phyloP scores from a whole-genome alignment of 2,113 vertebrate species.

The Pangasianodon hypophthalmus region DNA sequence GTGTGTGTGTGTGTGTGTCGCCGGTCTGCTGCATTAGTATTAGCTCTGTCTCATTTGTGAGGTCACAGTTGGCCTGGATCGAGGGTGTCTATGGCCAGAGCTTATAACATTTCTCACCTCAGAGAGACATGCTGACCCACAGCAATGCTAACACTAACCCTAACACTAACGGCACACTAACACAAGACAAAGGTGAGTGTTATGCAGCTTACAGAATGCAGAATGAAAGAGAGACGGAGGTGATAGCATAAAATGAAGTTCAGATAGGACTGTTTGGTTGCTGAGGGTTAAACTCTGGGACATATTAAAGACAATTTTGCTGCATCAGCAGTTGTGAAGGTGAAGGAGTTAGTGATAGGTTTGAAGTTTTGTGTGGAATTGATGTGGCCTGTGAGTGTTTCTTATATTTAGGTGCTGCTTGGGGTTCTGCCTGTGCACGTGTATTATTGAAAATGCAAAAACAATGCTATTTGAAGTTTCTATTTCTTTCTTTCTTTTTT shows the following conservation, averaged over 20 bases:
- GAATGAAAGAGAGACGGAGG: not conserved
- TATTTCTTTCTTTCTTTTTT: not conserved
- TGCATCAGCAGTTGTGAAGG: not conserved
- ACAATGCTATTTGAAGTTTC: not conserved
- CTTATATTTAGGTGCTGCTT: not conserved
- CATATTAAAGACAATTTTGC: not conserved
- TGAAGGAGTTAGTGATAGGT: not conserved
- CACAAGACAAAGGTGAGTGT: slow-evolving; percentile 76
- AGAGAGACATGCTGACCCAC: slow-evolving; percentile 74
- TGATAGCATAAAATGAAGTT: not conserved
- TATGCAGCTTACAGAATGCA: not conserved
- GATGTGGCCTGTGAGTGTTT: not conserved
- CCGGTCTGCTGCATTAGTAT: slow-evolving; percentile 29
- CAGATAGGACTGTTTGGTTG: not conserved
- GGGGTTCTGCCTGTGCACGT: not conserved
- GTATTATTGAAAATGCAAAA: not conserved
- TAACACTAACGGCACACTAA: slow-evolving; percentile 63
- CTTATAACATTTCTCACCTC: slow-evolving; percentile 51
- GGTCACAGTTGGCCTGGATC: slow-evolving; percentile 63
- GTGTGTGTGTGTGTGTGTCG: not conserved
- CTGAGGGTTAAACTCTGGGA: no score
- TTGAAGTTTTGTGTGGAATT: not conserved
- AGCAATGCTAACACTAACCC: slow-evolving; percentile 60
- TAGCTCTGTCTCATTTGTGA: slow-evolving; percentile 29
- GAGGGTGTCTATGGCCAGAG: slow-evolving; percentile 62